phyloP scores from a whole-genome alignment of 1,140 invertebrate species.

The Lepidurus arcticus region DNA sequence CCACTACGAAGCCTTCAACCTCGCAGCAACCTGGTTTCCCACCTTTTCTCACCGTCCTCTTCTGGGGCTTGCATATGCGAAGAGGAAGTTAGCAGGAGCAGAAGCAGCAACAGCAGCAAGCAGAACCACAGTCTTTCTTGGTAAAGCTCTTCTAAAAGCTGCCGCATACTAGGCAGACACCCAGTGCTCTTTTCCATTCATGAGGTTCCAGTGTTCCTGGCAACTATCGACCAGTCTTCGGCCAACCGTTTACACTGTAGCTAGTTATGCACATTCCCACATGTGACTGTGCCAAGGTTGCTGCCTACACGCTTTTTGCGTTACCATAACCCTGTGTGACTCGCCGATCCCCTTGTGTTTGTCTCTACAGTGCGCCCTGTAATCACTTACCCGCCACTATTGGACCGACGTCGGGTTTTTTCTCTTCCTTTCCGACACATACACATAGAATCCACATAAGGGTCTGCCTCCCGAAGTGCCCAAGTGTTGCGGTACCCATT shows the following conservation, averaged over 20 bases:
- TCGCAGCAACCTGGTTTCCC: background rate
- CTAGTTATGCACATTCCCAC: background rate
- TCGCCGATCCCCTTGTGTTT: background rate
- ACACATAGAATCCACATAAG: background rate
- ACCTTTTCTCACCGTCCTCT: background rate
- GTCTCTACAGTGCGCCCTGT: background rate
- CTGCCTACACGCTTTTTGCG: background rate
- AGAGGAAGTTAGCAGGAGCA: slow-evolving; percentile 4
- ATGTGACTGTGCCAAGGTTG: slow-evolving; percentile 12
- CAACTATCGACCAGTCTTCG: slow-evolving; percentile 21
- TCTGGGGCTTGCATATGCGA: background rate
- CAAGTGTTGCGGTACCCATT: background rate
- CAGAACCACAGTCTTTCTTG: background rate
- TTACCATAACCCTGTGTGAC: background rate
- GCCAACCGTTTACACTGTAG: slow-evolving; percentile 11
- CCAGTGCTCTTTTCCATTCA: slow-evolving; percentile 20
- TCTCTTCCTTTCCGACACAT: background rate
- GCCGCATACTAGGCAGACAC: background rate
- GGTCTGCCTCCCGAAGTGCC: background rate
- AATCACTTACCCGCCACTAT: background rate
- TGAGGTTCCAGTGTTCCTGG: slow-evolving; percentile 20
- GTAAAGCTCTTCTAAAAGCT: slow-evolving; percentile 4
- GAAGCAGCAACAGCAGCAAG: background rate
- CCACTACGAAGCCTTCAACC: background rate
- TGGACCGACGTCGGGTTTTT: background rate